These are phyloP conservation scores for Meles meles DNA, from an alignment of 2,113 vertebrate genomes.

Conservation along the genomic window DNA sequence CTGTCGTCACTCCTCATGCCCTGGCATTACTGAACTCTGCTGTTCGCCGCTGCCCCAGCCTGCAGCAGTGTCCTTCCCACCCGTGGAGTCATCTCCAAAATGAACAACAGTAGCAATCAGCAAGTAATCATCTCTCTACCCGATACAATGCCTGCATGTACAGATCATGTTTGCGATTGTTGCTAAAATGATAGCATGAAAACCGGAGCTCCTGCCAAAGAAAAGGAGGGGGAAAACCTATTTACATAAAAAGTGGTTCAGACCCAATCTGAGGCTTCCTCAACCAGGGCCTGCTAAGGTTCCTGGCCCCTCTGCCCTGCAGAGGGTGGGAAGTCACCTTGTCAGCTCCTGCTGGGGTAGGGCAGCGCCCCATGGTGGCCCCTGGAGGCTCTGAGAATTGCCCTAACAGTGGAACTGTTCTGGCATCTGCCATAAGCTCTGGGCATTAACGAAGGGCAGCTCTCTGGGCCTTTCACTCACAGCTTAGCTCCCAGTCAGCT, in stretches of 20 bases:
- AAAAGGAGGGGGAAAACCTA: background rate
- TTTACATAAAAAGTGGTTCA: conserved; percentile 23
- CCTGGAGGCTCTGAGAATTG: no score
- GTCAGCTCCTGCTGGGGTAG: background rate
- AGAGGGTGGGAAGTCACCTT: background rate
- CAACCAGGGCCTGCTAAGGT: background rate
- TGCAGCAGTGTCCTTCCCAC: background rate
- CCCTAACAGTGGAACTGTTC: background rate
- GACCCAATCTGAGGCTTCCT: background rate
- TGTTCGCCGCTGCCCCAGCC: background rate
- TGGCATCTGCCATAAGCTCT: background rate
- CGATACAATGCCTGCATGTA: background rate
- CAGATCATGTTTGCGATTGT: conserved; percentile 37
- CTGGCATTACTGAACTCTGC: background rate
- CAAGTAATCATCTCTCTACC: background rate
- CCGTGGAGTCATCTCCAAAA: background rate
- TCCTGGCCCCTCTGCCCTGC: background rate
- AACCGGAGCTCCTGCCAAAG: conserved; percentile 17
- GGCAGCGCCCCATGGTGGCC: background rate
- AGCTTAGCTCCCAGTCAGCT: background rate
- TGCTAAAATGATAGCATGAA: conserved; percentile 36
- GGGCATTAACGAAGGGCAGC: background rate
- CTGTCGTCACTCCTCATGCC: accelerated
- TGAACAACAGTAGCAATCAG: conserved; percentile 39
- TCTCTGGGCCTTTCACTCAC: background rate